Conservation (phyloP, 2,797 vertebrate species). For the Anguilla anguilla region DNA sequence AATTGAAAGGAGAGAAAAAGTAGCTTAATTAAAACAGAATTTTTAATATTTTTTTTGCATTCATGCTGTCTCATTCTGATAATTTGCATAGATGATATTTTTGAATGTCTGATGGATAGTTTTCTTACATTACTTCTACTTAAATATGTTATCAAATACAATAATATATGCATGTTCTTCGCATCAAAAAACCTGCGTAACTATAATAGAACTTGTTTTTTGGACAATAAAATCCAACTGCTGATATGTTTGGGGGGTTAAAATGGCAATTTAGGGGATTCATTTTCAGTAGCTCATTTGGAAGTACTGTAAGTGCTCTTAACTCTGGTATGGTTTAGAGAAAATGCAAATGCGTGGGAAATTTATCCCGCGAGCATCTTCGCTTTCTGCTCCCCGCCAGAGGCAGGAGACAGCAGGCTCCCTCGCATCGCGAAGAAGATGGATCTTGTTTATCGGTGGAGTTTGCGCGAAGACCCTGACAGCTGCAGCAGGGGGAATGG, state of each 20-base stretch:
- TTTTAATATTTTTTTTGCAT: not conserved
- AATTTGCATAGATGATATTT: not conserved
- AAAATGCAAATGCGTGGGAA: slow-evolving; percentile 9
- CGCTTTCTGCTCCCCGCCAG: not conserved
- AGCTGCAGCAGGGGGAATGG: not conserved
- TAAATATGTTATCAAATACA: not conserved
- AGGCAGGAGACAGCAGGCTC: not conserved
- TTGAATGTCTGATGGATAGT: not conserved
- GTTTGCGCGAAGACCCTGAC: not conserved
- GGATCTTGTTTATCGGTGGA: slow-evolving; percentile 15
- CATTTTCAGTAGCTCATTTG: not conserved
- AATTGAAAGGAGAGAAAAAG: not conserved
- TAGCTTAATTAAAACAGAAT: not conserved
- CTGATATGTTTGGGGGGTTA: not conserved
- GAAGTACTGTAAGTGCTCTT: not conserved
- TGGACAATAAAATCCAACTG: not conserved
- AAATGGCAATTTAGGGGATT: not conserved
- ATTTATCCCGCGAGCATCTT: not conserved
- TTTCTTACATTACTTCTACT: not conserved
- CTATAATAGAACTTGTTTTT: not conserved
- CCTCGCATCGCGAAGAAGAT: not conserved
- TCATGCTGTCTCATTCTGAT: not conserved
- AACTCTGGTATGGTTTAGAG: not conserved
- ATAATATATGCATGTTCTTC: not conserved
- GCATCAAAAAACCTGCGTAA: not conserved